Percentiles rank a stretch among this genome's conserved stretches.
Conservation (phyloP, 2,113 vertebrate genomes). For the Prinia subflava region DNA sequence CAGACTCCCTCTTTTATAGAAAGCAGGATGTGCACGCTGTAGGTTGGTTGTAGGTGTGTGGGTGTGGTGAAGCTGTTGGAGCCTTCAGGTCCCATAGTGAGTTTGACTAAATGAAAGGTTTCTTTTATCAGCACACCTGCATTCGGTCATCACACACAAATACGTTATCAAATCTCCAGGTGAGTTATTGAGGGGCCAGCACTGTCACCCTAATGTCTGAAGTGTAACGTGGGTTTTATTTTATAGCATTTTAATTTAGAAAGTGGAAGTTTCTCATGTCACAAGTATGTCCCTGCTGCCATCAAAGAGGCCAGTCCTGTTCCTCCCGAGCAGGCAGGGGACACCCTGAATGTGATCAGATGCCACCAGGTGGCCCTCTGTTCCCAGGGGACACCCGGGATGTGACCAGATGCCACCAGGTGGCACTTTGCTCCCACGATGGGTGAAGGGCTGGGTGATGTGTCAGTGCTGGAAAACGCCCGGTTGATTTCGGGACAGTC, state of each 20-base stretch:
- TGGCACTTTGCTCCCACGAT: not conserved
- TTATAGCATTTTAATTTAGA: not conserved
- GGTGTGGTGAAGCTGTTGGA: not conserved
- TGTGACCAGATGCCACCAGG: not conserved
- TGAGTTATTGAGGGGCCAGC: not conserved
- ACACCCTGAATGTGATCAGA: not conserved
- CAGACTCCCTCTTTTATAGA: not conserved
- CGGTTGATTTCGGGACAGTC: accelerated
- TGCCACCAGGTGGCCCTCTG: not conserved
- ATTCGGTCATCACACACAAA: not conserved
- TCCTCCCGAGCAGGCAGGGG: not conserved
- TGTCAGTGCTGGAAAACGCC: accelerated
- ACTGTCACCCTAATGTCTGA: not conserved
- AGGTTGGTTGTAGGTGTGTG: not conserved
- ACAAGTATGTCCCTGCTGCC: not conserved
- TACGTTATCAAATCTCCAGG: not conserved
- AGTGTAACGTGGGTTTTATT: not conserved
- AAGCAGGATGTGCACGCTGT: not conserved
- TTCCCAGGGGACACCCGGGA: not conserved
- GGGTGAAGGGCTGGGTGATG: accelerated
- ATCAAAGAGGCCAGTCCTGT: accelerated
- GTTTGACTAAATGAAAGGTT: not conserved
- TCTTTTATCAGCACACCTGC: constrained; percentile 8
- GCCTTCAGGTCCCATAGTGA: not conserved
- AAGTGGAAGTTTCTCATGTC: not conserved